A percentile compares a stretch with the other conserved stretches of the same genome.
phyloP scores from a whole-genome alignment of 2,113 vertebrate genomes.

The Sinocyclocheilus anshuiensis region DNA sequence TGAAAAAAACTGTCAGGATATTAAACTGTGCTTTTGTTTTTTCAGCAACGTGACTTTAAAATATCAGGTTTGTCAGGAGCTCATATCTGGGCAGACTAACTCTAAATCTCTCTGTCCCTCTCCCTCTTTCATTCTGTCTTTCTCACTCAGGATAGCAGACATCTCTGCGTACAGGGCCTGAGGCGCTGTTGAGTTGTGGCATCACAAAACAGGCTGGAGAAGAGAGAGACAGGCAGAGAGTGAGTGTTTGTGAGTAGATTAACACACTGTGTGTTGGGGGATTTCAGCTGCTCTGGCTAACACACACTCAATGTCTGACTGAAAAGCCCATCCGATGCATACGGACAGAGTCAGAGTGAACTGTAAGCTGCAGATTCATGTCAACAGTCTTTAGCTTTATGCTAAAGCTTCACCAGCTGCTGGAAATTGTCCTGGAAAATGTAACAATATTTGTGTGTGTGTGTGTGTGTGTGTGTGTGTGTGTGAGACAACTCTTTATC shows the following conservation, averaged over 20 bases:
- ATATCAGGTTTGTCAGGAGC: conserved; percentile 33
- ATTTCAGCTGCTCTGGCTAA: conserved; percentile 21
- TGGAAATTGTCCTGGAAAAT: conserved; percentile 16
- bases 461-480: background rate
- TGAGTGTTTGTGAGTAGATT: conserved; percentile 33
- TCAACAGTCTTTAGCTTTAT: conserved; percentile 22
- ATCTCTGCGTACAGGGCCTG: conserved; percentile 25
- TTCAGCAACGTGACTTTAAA: conserved; percentile 6
- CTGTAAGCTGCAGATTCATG: conserved; percentile 38
- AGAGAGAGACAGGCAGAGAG: conserved; percentile 16
- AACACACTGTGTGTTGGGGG: conserved; percentile 38
- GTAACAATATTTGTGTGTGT: background rate
- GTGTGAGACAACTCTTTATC: background rate
- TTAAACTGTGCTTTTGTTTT: conserved; percentile 33
- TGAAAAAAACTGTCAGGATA: conserved; percentile 29
- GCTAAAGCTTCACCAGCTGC: conserved; percentile 16
- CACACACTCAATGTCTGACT: conserved; percentile 16
- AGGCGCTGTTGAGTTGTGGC: conserved; percentile 26
- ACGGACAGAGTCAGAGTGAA: conserved; percentile 21
- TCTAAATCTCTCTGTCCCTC: conserved; percentile 18
- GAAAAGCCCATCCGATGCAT: conserved; percentile 24
- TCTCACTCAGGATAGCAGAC: conserved; percentile 21
- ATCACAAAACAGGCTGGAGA: conserved; percentile 30
- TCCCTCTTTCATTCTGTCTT: conserved; percentile 23
- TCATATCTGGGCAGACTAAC: conserved; percentile 33